Conservation (phyloP, 1,140 invertebrate species). For the Panulirus ornatus region DNA sequence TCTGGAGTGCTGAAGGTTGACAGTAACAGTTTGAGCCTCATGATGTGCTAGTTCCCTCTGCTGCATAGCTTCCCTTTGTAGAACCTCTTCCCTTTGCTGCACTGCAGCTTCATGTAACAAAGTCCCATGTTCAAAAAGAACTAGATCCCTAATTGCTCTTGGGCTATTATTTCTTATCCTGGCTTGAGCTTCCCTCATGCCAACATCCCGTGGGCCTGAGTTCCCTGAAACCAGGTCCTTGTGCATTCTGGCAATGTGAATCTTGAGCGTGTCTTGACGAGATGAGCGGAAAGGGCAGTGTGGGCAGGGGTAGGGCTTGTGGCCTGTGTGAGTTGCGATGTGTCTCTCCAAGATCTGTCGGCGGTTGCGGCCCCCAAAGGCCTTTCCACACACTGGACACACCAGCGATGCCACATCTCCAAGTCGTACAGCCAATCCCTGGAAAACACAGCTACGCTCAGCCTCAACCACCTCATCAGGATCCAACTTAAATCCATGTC, state of each 20-base stretch:
- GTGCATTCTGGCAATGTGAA: slow-evolving; percentile 65
- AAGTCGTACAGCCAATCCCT: slow-evolving; percentile 66
- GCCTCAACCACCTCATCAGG: slow-evolving; percentile 53
- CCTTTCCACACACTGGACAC: slow-evolving; percentile 73
- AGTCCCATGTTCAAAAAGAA: slow-evolving; percentile 52
- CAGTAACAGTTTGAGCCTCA: slow-evolving; percentile 41
- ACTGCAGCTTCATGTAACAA: slow-evolving; percentile 20
- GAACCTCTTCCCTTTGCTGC: slow-evolving; percentile 6
- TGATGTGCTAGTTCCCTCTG: slow-evolving; percentile 42
- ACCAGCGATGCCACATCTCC: slow-evolving; percentile 69
- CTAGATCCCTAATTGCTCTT: slow-evolving; percentile 52
- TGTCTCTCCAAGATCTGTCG: slow-evolving; percentile 80
- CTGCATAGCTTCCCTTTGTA: slow-evolving; percentile 31
- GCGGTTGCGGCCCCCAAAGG: slow-evolving; percentile 73
- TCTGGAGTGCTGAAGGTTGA: slow-evolving; percentile 26
- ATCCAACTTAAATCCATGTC: background rate
- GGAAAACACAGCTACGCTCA: slow-evolving; percentile 71
- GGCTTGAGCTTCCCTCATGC: slow-evolving; percentile 15
- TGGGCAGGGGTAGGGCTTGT: slow-evolving; percentile 82
- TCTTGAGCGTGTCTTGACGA: slow-evolving; percentile 67
- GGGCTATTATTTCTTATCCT: slow-evolving; percentile 51
- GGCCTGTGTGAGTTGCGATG: slow-evolving; percentile 89
- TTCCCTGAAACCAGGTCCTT: slow-evolving; percentile 38
- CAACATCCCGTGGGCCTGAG: background rate
- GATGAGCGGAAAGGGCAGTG: slow-evolving; percentile 76